These are phyloP conservation scores for Drosophila putrida DNA, from an alignment of 2,888 invertebrate genomes.

Conservation along the genomic window DNA sequence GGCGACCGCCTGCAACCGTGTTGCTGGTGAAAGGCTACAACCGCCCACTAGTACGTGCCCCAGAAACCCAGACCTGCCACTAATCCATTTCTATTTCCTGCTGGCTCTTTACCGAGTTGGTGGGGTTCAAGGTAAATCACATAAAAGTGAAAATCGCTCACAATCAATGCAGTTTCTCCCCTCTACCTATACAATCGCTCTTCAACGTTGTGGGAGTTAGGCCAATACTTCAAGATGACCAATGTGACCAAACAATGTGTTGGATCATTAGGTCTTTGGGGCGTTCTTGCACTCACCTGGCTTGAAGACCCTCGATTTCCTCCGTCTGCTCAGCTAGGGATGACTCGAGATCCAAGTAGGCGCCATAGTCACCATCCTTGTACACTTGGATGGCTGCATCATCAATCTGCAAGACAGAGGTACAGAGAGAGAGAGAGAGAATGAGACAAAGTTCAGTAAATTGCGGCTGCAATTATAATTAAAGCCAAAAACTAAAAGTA, in stretches of 20 bases:
- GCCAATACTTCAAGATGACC: constrained; percentile 17
- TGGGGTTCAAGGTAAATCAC: constrained; percentile 64
- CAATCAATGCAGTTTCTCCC: constrained; percentile 37
- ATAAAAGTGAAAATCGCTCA: constrained; percentile 62
- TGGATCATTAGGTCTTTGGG: constrained; percentile 47
- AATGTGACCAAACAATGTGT: constrained; percentile 28
- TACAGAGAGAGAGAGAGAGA: constrained; percentile 1
- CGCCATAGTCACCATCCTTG: constrained; percentile 98
- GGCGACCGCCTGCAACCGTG: constrained; percentile 23
- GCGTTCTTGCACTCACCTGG: constrained; percentile 89
- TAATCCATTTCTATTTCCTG: constrained; percentile 40
- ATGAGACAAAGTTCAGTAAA: constrained; percentile 30
- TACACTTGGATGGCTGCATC: constrained; percentile 99
- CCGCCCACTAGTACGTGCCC: constrained; percentile 73
- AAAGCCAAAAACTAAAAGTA: constrained; percentile 66
- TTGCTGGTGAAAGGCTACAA: constrained; percentile 63
- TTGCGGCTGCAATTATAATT: constrained; percentile 68
- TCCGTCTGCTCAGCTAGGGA: constrained; percentile 98
- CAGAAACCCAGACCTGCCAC: constrained; percentile 67
- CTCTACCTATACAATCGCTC: constrained; percentile 25
- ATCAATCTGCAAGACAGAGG: constrained; percentile 90
- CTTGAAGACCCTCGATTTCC: constrained; percentile 97
- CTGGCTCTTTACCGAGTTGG: constrained; percentile 34
- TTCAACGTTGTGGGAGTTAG: constrained; percentile 36
- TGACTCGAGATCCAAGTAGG: constrained; percentile 98